Evolutionary conservation across 1,140 invertebrate genomes (phyloP).

Genomic region (Drosophila setifemur): DNA sequence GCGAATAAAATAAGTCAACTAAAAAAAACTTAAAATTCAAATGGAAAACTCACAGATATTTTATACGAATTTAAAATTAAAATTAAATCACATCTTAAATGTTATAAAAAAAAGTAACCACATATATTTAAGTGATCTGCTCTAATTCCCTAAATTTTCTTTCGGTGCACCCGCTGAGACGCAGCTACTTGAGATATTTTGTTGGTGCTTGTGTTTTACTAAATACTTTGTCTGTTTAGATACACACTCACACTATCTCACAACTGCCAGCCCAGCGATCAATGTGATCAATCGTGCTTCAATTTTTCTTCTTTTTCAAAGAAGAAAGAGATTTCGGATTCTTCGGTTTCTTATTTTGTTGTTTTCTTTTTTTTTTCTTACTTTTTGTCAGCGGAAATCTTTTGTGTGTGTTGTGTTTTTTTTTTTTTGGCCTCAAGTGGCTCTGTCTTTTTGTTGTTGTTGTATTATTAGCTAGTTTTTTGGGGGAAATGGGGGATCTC

Average conservation of each 20-base stretch:
- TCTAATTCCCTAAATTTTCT: neutral
- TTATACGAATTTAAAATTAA: too few species aligned
- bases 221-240: slow-evolving; percentile 69
- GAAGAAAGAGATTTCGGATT: slow-evolving; percentile 22
- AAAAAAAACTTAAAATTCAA: too few species aligned
- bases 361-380: slow-evolving; percentile 24
- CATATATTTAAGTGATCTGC: too few species aligned
- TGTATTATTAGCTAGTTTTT: slow-evolving; percentile 75
- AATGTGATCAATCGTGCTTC: slow-evolving; percentile 78
- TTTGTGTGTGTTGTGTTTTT: slow-evolving; percentile 52
- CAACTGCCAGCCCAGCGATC: slow-evolving; percentile 60
- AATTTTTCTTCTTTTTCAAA: slow-evolving; percentile 59
- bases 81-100: too few species aligned
- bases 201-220: slow-evolving; percentile 63
- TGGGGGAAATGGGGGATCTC: slow-evolving; percentile 23
- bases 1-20: too few species aligned
- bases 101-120: too few species aligned
- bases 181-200: slow-evolving; percentile 67
- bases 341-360: slow-evolving; percentile 8
- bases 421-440: slow-evolving; percentile 57
- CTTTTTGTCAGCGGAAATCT: slow-evolving; percentile 75
- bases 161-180: slow-evolving; percentile 3
- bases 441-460: slow-evolving; percentile 40
- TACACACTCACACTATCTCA: slow-evolving; percentile 20
- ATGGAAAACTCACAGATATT: too few species aligned